Conservation (phyloP, 2,888 invertebrate species). For the Tricholauxania praeusta region DNA sequence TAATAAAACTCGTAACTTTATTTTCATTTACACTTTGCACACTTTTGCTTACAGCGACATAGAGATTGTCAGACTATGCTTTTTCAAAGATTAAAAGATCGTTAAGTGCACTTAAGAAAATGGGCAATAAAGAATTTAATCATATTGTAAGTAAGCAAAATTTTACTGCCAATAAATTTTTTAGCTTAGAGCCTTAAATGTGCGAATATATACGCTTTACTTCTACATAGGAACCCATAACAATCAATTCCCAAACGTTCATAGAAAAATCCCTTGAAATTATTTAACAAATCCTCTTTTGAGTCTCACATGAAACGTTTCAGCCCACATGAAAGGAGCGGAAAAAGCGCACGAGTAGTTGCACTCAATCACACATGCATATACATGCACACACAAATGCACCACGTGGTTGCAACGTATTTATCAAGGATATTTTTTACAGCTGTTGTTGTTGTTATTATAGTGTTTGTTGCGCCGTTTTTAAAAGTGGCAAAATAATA, state of each 20-base stretch:
- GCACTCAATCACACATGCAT: neutral
- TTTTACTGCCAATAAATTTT: neutral
- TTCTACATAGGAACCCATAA: neutral
- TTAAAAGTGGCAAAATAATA: conserved; percentile 34
- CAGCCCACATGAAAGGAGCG: neutral
- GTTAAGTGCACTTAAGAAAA: too few relatives aligned
- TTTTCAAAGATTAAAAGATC: too few relatives aligned
- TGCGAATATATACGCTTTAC: neutral
- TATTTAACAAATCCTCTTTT: conserved; percentile 23
- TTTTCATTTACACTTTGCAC: too few relatives aligned
- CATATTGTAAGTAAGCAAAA: neutral
- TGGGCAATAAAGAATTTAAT: too few relatives aligned
- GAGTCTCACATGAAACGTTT: neutral
- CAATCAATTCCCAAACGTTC: neutral
- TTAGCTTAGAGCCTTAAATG: neutral
- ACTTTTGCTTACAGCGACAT: too few relatives aligned
- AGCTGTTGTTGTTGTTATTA: conserved; percentile 11
- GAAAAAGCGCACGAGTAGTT: neutral
- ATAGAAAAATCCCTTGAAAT: conserved; percentile 25
- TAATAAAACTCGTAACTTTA: too few relatives aligned
- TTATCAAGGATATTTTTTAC: too few relatives aligned
- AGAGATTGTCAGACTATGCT: too few relatives aligned
- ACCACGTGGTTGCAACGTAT: too few relatives aligned
- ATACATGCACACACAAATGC: too few relatives aligned
- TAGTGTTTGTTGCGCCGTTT: conserved; percentile 8